phyloP scores from a whole-genome alignment of 2,888 invertebrate genomes.

The Aphrophora alni region DNA sequence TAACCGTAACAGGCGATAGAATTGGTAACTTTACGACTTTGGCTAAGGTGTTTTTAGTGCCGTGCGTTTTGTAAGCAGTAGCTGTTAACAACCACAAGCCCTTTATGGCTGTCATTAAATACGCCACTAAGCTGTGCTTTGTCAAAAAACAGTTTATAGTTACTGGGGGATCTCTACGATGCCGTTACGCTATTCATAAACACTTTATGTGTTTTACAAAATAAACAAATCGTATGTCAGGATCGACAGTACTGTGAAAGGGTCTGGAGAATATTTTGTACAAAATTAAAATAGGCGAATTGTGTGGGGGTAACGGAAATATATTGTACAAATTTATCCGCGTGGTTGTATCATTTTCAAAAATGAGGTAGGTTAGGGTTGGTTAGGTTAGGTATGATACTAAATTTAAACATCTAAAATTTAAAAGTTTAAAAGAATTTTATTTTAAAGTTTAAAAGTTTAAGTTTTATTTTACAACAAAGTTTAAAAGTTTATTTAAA shows the following conservation, averaged over 20 bases:
- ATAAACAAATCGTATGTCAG: neutral
- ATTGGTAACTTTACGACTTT: constrained; percentile 33
- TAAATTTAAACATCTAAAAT: too few species aligned
- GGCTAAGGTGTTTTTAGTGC: constrained; percentile 39
- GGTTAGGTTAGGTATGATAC: too few species aligned
- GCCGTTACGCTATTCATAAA: neutral
- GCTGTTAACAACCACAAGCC: constrained; percentile 28
- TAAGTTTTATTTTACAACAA: too few species aligned
- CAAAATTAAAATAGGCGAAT: neutral
- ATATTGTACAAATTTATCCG: too few species aligned
- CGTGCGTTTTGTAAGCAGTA: constrained; percentile 36
- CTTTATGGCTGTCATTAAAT: constrained; percentile 37
- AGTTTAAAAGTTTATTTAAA: too few species aligned
- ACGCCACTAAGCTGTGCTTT: constrained; percentile 30
- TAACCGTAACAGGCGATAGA: too few species aligned
- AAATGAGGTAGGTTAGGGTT: too few species aligned
- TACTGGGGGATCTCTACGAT: constrained; percentile 7
- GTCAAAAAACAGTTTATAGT: constrained; percentile 38
- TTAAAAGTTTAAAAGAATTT: too few species aligned
- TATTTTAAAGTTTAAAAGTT: too few species aligned
- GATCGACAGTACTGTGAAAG: neutral
- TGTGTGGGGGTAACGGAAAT: too few species aligned
- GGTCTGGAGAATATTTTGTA: neutral
- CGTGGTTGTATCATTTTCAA: too few species aligned
- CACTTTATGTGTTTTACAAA: neutral